Percentiles rank a stretch among this genome's conserved stretches.
Conservation (phyloP, 2,888 invertebrate species). For the Steinernema scapterisci region DNA sequence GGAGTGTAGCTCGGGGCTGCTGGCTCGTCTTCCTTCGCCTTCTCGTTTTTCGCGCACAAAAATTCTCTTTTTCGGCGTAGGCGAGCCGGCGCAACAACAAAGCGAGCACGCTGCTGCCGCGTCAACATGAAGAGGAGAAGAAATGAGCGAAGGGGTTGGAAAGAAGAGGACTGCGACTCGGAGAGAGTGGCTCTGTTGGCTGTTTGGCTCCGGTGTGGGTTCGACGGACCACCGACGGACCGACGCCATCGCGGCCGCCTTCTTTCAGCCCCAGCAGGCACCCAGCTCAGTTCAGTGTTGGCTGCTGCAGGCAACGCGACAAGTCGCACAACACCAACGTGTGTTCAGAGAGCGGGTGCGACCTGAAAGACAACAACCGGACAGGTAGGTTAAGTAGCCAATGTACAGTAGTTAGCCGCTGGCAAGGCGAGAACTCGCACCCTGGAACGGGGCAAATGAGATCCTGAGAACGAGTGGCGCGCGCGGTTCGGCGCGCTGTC, state of each 20-base stretch:
- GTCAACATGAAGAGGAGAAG: conserved; percentile 23
- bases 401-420: not conserved
- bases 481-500: not conserved
- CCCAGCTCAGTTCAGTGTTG: conserved; percentile 19
- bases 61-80: not conserved
- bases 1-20: too few species aligned
- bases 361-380: conserved; percentile 11
- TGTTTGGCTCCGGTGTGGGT: conserved; percentile 5
- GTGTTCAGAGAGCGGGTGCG: conserved; percentile 27
- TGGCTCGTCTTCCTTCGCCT: not conserved
- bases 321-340: conserved; percentile 28
- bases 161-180: not conserved
- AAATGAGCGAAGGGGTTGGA: too few species aligned
- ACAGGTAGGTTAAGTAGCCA: not conserved
- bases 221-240: not conserved
- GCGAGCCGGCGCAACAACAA: not conserved
- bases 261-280: not conserved
- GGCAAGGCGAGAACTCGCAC: not conserved
- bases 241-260: conserved; percentile 25
- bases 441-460: not conserved
- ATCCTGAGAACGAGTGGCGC: not conserved
- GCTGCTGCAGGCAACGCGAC: conserved; percentile 31
- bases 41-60: conserved; percentile 4
- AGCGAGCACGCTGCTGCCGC: conserved; percentile 2
- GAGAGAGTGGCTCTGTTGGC: not conserved